Evolutionary conservation across 2,888 invertebrate species (phyloP), one percentile per base, ranked within the genome.

Genomic region (Himalopsyche japonica): DNA sequence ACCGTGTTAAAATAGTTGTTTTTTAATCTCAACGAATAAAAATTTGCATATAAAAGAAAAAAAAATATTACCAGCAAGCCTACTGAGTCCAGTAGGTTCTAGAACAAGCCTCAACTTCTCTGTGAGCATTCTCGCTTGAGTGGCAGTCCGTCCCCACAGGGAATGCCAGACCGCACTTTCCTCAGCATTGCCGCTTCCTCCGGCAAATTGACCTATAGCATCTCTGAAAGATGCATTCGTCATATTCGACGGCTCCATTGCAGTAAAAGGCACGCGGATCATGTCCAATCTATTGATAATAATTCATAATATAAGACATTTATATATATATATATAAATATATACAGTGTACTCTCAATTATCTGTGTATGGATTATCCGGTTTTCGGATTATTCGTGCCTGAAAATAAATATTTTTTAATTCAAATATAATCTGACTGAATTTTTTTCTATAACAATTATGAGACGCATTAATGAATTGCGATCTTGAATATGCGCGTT

Each of bases 81-180:
- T 94, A 0, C 98, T 96, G 0, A 98, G 96, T 88, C 97, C 96
- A 0, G 98, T 98, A 0, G 99, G 99, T 90, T 99, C 99, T 57
- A 99, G 91, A 76, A 99, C 97, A 0, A 99, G 93, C 77, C 99
- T 93, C 85, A 99, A 92, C 88, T 98, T 96, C 90, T 99, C 99
- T 87, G 98, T 98, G 48, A 99, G 92, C 87, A 97, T 96, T 82
- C 96, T 94, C 0, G 98, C 96, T 86, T 97, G 89, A 87, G 92
- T 87, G 88, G 92, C 92, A 0, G 94, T 93, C 5, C 93, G 90
- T 0, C 93, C 90, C 89, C 94, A 94, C 85, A 95, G 91, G 80
- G 92, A 90, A 77, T 94, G 93, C 95, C 95, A 95, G 12, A 93
- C 93, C 78, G 89, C 88, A 81, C 91, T 90, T 0, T 93, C 93